Conservation (phyloP, 2,888 invertebrate genomes). For the Apotomis capreana region DNA sequence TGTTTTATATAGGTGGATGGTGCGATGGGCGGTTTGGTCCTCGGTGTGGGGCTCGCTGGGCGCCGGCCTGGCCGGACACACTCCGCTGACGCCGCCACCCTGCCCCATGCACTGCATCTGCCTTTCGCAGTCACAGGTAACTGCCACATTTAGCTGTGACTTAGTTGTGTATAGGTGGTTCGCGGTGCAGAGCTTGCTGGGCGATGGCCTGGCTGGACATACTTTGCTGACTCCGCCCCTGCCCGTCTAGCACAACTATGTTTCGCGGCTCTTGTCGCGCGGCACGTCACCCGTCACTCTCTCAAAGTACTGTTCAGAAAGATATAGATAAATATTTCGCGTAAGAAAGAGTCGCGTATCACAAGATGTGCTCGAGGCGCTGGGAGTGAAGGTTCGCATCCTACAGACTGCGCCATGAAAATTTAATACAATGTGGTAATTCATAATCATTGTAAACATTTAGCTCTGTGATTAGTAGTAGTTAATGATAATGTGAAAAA, state of each 20-base stretch:
- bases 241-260: constrained; percentile 55
- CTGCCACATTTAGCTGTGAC: background rate
- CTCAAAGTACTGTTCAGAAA: too few species aligned
- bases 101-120: constrained; percentile 94
- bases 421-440: too few species aligned
- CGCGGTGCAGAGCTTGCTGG: constrained; percentile 54
- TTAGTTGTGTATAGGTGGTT: constrained; percentile 44
- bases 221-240: constrained; percentile 80
- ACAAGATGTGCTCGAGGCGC: too few species aligned
- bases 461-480: too few species aligned
- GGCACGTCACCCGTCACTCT: too few species aligned
- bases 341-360: too few species aligned
- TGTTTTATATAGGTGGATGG: constrained; percentile 63
- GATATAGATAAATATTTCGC: too few species aligned
- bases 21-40: constrained; percentile 69
- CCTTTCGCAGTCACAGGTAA: constrained; percentile 93
- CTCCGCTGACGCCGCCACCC: constrained; percentile 79
- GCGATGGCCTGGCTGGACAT: constrained; percentile 57
- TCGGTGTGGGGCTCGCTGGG: constrained; percentile 55
- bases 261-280: too few species aligned
- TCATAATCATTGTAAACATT: too few species aligned
- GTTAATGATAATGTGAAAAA: too few species aligned
- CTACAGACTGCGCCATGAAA: too few species aligned
- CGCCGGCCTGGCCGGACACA: constrained; percentile 56
- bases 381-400: too few species aligned